A percentile compares a stretch with the other conserved stretches of the same genome.
These are phyloP conservation scores for Halictus ligatus DNA, from an alignment of 2,888 invertebrate species.

Conservation along the genomic window DNA sequence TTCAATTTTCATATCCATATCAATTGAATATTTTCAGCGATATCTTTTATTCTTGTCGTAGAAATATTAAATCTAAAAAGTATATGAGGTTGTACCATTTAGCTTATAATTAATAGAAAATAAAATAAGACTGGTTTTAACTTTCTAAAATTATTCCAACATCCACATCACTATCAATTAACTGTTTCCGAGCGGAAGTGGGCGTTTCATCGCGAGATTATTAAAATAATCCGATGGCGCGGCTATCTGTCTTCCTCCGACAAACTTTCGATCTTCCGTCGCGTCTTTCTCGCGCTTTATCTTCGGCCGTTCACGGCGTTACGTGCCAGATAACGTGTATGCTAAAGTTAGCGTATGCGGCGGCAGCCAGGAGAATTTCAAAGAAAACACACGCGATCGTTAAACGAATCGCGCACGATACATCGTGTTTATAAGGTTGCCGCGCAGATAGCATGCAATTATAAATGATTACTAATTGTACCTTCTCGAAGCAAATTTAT, in stretches of 20 bases:
- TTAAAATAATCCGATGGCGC: neutral
- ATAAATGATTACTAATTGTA: neutral
- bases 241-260: slow-evolving; percentile 7
- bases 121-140: neutral
- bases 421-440: slow-evolving; percentile 11
- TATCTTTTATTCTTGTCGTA: neutral
- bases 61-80: neutral
- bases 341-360: slow-evolving; percentile 16
- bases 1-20: no score
- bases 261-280: slow-evolving; percentile 11
- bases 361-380: slow-evolving; percentile 17
- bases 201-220: neutral
- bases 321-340: slow-evolving; percentile 23
- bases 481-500: slow-evolving; percentile 11
- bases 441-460: slow-evolving; percentile 8
- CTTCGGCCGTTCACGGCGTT: slow-evolving; percentile 30
- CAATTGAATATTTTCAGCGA: neutral
- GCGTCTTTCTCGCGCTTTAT: slow-evolving; percentile 21
- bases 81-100: neutral
- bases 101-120: neutral
- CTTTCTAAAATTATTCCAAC: neutral
- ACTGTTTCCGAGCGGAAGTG: neutral
- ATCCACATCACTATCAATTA: neutral
- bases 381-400: slow-evolving; percentile 39
- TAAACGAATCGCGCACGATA: slow-evolving; percentile 17